Evolutionary conservation across 2,888 invertebrate genomes (phyloP), one percentile per base, ranked within the genome.

Genomic region (Clostera curtula): DNA sequence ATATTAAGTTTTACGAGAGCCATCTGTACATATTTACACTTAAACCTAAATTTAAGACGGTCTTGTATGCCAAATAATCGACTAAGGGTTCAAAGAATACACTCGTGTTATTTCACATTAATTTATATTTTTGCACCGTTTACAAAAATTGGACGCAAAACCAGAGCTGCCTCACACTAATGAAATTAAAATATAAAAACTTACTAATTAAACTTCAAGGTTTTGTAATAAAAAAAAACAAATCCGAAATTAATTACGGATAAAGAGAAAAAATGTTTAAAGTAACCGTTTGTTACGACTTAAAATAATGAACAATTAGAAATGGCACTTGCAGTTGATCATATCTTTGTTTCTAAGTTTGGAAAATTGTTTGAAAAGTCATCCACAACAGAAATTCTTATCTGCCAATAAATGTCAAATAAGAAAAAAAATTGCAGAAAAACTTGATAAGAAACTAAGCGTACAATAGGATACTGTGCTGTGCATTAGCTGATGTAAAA

Each of bases 21-120:
- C 43, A 56, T 59, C 56, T 72, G 58, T 75, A 79, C 76, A 79
- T 79, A 79, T 79, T 67, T 79, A 80, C 77, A 79, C 31, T 36
- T 40, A 38, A 26, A 15, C 16, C 33, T 47, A 42, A 37, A 38
- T 40, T 31, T 36, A 50, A 40, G 36, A 38, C 36, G 25, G 32
- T 15, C 31, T 32, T 41, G 49, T 8, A 32, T 39, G 19, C 14
- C 15, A 23, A 15, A 34, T 29, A 34, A 40, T 21, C 19, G n/a
- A n/a, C n/a, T n/a, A 46, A 29, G 25, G 29, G 26, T 34, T 29
- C 25, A 36, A 34, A 19, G 4, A 1, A 22, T n/a, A n/a, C n/a
- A n/a, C n/a, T n/a, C n/a, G n/a, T n/a, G n/a, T 11, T 23, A 13
- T 20, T 24, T 25, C 12, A 24, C 16, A 20, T 26, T n/a, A n/a